These are phyloP conservation scores for Carassius carassius DNA, from an alignment of 2,113 vertebrate genomes.

Conservation along the genomic window DNA sequence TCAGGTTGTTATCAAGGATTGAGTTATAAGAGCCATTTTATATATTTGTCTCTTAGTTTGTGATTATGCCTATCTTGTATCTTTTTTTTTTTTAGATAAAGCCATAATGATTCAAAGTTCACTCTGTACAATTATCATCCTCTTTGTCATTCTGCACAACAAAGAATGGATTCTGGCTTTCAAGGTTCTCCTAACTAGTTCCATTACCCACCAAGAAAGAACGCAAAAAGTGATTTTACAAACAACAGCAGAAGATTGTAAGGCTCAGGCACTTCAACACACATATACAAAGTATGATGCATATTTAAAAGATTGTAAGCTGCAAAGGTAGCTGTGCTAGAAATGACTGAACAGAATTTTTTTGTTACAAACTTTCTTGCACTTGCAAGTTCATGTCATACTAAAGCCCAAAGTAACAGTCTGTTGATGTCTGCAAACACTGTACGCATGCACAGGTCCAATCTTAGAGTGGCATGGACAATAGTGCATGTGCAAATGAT, in stretches of 20 bases:
- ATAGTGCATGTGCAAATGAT: too few relatives aligned
- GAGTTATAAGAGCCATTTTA: not conserved
- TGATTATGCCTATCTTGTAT: not conserved
- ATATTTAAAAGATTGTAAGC: too few relatives aligned
- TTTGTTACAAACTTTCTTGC: not conserved
- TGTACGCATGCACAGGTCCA: too few relatives aligned
- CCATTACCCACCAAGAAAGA: constrained; percentile 22
- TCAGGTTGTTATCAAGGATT: not conserved
- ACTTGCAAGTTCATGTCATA: not conserved
- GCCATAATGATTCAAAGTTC: not conserved
- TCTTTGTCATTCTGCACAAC: not conserved
- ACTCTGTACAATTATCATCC: not conserved
- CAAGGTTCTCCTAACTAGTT: not conserved
- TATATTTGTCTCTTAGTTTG: not conserved
- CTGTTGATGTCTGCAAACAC: too few relatives aligned
- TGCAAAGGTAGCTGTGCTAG: too few relatives aligned
- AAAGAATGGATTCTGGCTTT: constrained; percentile 9
- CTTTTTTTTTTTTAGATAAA: not conserved
- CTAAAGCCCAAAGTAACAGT: not conserved
- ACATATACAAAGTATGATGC: too few relatives aligned
- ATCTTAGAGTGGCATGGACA: too few relatives aligned
- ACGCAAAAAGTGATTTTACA: constrained; percentile 17
- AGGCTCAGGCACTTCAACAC: not conserved
- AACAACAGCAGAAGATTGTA: not conserved
- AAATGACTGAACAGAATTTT: not conserved